These are phyloP conservation scores for Steinernema hermaphroditum DNA, from an alignment of 2,888 invertebrate species.

Conservation along the genomic window DNA sequence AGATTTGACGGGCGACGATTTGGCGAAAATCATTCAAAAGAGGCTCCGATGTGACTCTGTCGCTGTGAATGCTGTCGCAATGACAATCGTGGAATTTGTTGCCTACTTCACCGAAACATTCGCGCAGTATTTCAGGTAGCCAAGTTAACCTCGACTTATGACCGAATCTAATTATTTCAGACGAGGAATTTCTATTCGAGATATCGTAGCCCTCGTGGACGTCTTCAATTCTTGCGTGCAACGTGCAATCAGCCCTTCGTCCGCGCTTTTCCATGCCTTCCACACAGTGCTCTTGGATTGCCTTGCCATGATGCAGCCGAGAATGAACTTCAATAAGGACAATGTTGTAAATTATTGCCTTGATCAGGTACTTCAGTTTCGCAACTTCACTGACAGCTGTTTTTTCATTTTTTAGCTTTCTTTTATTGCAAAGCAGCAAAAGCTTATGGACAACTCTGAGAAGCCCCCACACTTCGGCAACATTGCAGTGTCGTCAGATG, in stretches of 20 bases:
- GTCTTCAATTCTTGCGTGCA: conserved; percentile 40
- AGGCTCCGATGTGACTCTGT: conserved; percentile 50
- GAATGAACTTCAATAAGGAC: conserved; percentile 31
- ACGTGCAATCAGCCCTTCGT: not conserved
- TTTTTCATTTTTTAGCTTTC: not conserved
- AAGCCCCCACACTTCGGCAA: not conserved
- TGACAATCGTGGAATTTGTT: conserved; percentile 49
- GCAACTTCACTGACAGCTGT: not conserved
- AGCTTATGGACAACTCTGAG: not conserved
- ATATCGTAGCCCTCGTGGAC: conserved; percentile 77
- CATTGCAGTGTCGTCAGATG: not conserved
- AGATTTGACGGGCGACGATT: conserved; percentile 77
- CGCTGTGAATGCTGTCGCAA: conserved; percentile 36
- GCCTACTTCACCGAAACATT: conserved; percentile 48
- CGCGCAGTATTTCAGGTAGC: conserved; percentile 50
- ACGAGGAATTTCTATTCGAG: conserved; percentile 55
- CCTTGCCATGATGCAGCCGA: conserved; percentile 39
- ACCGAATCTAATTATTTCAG: conserved; percentile 44
- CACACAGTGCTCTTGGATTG: conserved; percentile 39
- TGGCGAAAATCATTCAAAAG: conserved; percentile 80
- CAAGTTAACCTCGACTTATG: not conserved
- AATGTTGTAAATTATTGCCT: conserved; percentile 10
- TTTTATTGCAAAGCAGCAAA: not conserved
- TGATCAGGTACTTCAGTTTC: not conserved
- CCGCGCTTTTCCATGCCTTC: conserved; percentile 32